A percentile compares a stretch with the other conserved stretches of the same genome.
These are phyloP conservation scores for Zootoca vivipara DNA, from an alignment of 2,113 vertebrate species.

Conservation along the genomic window DNA sequence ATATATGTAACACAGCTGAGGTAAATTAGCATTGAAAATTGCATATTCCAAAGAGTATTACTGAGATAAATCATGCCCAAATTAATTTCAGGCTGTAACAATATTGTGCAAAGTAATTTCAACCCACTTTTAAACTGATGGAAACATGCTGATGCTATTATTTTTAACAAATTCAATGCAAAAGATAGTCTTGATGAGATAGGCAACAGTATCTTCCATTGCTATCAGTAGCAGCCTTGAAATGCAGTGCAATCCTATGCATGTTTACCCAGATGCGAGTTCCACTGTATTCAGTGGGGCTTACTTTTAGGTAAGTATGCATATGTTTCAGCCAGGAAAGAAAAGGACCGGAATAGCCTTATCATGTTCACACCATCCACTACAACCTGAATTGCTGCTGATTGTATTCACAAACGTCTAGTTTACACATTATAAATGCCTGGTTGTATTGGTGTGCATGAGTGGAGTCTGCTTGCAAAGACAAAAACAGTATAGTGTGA, in stretches of 20 bases:
- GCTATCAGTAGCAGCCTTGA: not conserved
- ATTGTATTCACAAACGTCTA: not conserved
- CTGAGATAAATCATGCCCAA: not conserved
- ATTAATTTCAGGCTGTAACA: not conserved
- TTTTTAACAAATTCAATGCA: not conserved
- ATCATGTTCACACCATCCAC: not conserved
- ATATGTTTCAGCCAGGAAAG: not conserved
- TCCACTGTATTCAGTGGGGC: not conserved
- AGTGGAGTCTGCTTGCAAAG: not conserved
- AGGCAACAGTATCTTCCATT: not conserved
- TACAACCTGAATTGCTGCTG: not conserved
- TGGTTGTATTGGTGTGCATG: not conserved
- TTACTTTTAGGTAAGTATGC: no score
- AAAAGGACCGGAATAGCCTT: not conserved
- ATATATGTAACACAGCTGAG: not conserved
- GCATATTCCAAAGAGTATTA: not conserved
- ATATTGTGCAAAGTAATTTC: not conserved
- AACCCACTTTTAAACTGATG: not conserved
- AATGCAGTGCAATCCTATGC: not conserved
- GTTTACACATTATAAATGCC: not conserved
- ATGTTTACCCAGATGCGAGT: not conserved
- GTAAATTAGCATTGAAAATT: not conserved
- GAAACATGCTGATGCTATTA: not conserved
- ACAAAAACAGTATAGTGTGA: not conserved
- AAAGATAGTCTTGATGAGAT: not conserved